Base-by-base conservation (phyloP, 2,888 invertebrate species). In the Acrocyrtus sp. region DNA sequence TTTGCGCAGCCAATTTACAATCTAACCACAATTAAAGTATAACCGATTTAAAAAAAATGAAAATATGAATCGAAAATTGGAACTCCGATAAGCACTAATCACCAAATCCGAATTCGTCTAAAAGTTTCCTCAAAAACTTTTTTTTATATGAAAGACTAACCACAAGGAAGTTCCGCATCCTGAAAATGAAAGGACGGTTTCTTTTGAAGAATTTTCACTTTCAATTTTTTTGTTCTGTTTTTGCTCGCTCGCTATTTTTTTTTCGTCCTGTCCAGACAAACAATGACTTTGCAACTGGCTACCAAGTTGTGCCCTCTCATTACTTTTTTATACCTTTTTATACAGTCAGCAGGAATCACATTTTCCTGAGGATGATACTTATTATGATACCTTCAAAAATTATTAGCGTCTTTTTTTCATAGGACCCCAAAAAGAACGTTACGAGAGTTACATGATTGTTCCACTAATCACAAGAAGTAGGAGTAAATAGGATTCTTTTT, bases 161-260 rank as follows among this genome's bases (percentile, higher is more conserved):
- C 29, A 53, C 53, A 17, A 53, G 53, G 27, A 53, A 53, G 53
- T 34, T 53, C 53, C 53, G 27, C 53, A 53, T 50, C 12, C n/a
- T n/a, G n/a, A n/a, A n/a, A n/a, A n/a, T n/a, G n/a, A n/a, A n/a
- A n/a, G n/a, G n/a, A n/a, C n/a, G n/a, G n/a, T n/a, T n/a, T n/a
- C n/a, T n/a, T n/a, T n/a, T n/a, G n/a, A n/a, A n/a, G n/a, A n/a
- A n/a, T 22, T 48, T 50, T 50, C 22, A 29, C 27, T 15, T 53
- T 29, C 24, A 51, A 51, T 51, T 51, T 22, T 21, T 50, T 22
- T n/a, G n/a, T 5, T n/a, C 17, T 17, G 5, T 45, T 45, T 12
- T 6, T 45, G 45, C 10, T 6, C 50, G 22, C 22, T 8, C 22
- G 19, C 26, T 22, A 12, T 24, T 15, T 19, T 17, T 21, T 47